Evolutionary conservation across 2,888 invertebrate genomes (phyloP).

Genomic region (Lutraria lutraria): DNA sequence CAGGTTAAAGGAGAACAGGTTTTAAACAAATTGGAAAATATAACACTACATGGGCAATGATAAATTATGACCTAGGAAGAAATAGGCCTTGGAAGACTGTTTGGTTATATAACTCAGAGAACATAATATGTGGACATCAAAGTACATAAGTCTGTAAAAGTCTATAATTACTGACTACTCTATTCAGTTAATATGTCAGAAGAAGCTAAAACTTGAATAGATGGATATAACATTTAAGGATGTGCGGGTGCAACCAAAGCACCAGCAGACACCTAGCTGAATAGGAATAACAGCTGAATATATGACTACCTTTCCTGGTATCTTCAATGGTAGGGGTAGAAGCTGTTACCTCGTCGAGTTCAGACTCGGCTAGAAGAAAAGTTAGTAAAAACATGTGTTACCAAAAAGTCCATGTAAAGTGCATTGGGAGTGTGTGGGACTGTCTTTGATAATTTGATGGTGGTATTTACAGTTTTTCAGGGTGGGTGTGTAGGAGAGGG

Average conservation of each 20-base stretch:
- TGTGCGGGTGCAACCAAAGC: neutral
- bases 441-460: neutral
- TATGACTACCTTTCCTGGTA: conserved; percentile 51
- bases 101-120: too few species aligned
- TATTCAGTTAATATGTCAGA: neutral
- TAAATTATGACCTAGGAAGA: neutral
- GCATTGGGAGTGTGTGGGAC: conserved; percentile 24
- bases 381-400: conserved; percentile 67
- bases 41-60: neutral
- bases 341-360: conserved; percentile 59
- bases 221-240: neutral
- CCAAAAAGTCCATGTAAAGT: conserved; percentile 20
- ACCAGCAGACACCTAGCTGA: neutral
- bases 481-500: neutral
- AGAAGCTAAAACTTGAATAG: neutral
- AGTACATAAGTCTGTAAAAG: neutral
- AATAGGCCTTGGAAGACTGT: neutral
- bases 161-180: neutral
- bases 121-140: too few species aligned
- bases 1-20: neutral
- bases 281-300: neutral
- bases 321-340: conserved; percentile 54
- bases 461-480: too few species aligned
- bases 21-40: neutral
- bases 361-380: conserved; percentile 68